Conservation (phyloP, 2,113 vertebrate species). For the Australoheros scitulus region DNA sequence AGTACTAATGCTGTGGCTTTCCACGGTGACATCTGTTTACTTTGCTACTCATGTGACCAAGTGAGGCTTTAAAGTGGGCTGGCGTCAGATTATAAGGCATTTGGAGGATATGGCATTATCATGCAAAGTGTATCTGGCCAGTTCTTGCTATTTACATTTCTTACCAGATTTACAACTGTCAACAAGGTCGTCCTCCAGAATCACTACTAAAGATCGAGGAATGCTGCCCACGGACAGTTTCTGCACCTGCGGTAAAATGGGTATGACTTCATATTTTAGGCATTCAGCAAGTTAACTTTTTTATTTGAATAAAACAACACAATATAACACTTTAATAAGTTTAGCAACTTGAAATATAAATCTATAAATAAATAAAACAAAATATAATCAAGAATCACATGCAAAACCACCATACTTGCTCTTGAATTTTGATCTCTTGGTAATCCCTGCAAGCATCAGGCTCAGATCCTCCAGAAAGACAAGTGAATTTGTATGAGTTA, state of each 20-base stretch:
- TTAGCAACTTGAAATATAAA: neutral
- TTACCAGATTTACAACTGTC: conserved; percentile 97
- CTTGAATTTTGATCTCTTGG: conserved; percentile 98
- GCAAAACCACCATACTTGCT: conserved; percentile 83
- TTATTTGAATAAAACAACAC: neutral
- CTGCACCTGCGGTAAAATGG: conserved; percentile 82
- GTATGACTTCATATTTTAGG: neutral
- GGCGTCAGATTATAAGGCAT: too few species aligned
- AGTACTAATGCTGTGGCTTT: neutral
- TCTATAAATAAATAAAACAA: neutral
- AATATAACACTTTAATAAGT: neutral
- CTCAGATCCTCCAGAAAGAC: conserved; percentile 83
- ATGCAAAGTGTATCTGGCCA: neutral
- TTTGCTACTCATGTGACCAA: neutral
- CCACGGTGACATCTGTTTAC: neutral
- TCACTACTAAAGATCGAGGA: conserved; percentile 92
- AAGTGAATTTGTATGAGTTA: conserved; percentile 87
- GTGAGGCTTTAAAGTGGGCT: neutral
- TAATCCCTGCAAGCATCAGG: conserved; percentile 89
- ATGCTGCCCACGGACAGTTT: conserved; percentile 94
- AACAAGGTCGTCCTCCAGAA: conserved; percentile 94
- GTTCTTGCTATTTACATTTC: neutral
- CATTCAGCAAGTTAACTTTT: neutral
- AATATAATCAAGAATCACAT: neutral
- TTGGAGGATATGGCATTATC: neutral